Evolutionary conservation across 2,797 vertebrate species (phyloP).

Genomic region (Syngnathus rostellatus): DNA sequence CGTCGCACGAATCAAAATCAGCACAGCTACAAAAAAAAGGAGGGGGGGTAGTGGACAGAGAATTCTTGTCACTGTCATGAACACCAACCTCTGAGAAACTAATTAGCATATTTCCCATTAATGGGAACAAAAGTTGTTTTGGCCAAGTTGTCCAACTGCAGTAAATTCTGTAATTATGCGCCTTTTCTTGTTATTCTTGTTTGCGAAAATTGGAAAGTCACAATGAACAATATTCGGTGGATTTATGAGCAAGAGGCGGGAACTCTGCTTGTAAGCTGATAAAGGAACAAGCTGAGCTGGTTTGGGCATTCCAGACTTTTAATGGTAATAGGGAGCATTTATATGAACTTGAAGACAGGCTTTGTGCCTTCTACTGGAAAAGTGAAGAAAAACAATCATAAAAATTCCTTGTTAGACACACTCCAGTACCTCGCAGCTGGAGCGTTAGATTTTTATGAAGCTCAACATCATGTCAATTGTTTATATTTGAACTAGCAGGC

Average conservation of each 20-base stretch:
- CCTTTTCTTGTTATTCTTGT: conserved; percentile 65
- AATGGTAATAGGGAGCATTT: conserved; percentile 61
- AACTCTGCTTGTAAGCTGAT: conserved; percentile 67
- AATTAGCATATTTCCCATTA: conserved; percentile 73
- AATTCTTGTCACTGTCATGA: conserved; percentile 60
- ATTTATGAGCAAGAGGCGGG: conserved; percentile 59
- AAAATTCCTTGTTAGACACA: conserved; percentile 20
- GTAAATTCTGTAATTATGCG: conserved; percentile 67
- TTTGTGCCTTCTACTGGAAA: conserved; percentile 53
- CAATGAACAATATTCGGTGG: conserved; percentile 61
- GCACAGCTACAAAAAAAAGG: conserved; percentile 32
- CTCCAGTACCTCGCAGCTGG: conserved; percentile 10
- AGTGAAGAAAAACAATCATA: conserved; percentile 52
- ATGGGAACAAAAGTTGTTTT: conserved; percentile 61
- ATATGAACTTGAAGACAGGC: conserved; percentile 51
- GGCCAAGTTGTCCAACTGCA: conserved; percentile 59
- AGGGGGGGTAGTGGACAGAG: conserved; percentile 46
- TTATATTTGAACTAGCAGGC: background rate
- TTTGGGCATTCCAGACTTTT: conserved; percentile 54
- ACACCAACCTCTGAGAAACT: conserved; percentile 64
- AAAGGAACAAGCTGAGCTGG: conserved; percentile 59
- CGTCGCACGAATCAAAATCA: conserved; percentile 36
- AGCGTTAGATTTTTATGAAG: conserved; percentile 36
- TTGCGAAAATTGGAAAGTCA: conserved; percentile 49
- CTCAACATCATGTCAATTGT: background rate